Percentiles rank a stretch among this genome's conserved stretches.
Conservation (phyloP, 2,113 vertebrate genomes). For the Pteropus alecto region DNA sequence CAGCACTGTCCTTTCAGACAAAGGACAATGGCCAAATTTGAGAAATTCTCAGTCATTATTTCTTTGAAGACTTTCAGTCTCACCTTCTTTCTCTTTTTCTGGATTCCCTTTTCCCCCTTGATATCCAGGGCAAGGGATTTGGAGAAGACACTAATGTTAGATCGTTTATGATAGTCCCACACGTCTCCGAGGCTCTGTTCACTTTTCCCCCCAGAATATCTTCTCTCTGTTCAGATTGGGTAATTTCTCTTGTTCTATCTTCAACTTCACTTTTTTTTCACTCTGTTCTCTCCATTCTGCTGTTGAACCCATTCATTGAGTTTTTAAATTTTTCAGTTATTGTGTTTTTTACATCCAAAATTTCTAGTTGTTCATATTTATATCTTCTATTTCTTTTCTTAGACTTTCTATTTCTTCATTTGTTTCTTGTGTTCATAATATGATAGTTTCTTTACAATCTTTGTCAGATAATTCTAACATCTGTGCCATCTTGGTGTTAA, state of each 20-base stretch:
- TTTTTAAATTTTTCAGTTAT: not conserved
- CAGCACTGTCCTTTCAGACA: not conserved
- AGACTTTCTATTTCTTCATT: not conserved
- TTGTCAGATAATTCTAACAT: not conserved
- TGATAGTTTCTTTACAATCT: not conserved
- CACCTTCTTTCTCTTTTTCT: not conserved
- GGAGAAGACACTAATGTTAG: not conserved
- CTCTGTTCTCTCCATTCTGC: not conserved
- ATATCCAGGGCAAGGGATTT: not conserved
- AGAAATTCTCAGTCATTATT: not conserved
- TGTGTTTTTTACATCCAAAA: not conserved
- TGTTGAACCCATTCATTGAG: not conserved
- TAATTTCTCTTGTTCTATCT: not conserved
- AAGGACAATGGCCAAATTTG: not conserved
- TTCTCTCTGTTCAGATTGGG: not conserved
- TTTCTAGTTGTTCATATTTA: not conserved
- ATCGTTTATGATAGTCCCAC: not conserved
- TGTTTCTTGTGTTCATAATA: not conserved
- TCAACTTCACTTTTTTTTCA: not conserved
- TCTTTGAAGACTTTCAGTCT: not conserved
- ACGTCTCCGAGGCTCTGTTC: not conserved
- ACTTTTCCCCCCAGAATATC: rapidly evolving
- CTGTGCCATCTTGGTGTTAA: not conserved
- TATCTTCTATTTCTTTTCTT: not conserved
- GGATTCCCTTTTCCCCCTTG: not conserved